Evolutionary conservation across 2,113 vertebrate genomes (phyloP).

Genomic region (Hypanus sabinus): DNA sequence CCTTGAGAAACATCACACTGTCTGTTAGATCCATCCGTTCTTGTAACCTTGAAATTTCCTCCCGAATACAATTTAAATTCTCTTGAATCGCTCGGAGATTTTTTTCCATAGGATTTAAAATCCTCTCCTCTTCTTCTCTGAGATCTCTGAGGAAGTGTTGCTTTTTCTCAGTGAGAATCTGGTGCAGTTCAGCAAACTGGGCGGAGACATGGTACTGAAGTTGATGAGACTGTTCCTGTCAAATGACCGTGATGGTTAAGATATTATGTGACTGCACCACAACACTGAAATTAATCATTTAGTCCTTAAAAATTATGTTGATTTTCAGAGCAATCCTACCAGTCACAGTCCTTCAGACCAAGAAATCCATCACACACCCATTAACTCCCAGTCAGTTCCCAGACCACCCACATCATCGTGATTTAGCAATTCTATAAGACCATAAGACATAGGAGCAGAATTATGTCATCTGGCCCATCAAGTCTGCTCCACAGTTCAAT

Average conservation of each 20-base stretch:
- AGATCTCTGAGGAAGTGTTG: not conserved
- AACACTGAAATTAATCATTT: too few relatives aligned
- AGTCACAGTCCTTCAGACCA: too few relatives aligned
- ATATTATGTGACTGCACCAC: too few relatives aligned
- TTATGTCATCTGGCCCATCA: too few relatives aligned
- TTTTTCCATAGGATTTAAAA: not conserved
- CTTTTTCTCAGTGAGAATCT: slow-evolving; percentile 3
- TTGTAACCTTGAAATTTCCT: not conserved
- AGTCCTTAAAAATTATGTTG: too few relatives aligned
- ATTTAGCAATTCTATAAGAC: too few relatives aligned
- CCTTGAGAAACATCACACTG: not conserved
- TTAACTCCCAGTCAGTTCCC: too few relatives aligned
- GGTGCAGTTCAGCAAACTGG: not conserved
- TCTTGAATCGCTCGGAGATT: not conserved
- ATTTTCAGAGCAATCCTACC: too few relatives aligned
- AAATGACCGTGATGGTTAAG: not conserved
- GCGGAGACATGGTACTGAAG: not conserved
- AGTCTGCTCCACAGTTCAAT: too few relatives aligned
- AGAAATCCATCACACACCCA: too few relatives aligned
- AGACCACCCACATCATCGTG: too few relatives aligned
- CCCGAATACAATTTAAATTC: slow-evolving; percentile 6
- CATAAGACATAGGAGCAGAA: too few relatives aligned
- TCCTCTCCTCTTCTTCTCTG: not conserved
- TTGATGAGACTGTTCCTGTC: not conserved
- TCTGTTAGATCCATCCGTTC: not conserved